Evolutionary conservation across 2,888 invertebrate genomes (phyloP).

Genomic region (Calliphora vomitoria): DNA sequence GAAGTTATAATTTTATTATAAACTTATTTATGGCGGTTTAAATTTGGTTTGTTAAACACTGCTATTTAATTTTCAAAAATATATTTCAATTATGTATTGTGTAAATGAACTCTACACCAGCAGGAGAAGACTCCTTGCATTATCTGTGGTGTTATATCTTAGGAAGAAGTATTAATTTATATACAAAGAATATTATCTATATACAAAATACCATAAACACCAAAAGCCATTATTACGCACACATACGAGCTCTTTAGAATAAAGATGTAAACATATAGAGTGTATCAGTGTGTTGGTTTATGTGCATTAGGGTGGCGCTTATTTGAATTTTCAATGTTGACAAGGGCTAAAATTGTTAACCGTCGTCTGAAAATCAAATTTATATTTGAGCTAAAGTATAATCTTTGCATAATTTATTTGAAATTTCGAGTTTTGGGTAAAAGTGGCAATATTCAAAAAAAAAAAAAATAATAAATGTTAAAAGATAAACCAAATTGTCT

Average conservation of each 20-base stretch:
- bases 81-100: constrained; percentile 3
- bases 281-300: background rate
- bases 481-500: too few relatives aligned
- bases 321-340: too few relatives aligned
- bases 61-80: constrained; percentile 24
- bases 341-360: too few relatives aligned
- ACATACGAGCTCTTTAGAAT: background rate
- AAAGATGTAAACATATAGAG: background rate
- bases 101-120: background rate
- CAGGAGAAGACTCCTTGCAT: background rate
- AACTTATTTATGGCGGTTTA: background rate
- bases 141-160: background rate
- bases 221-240: background rate
- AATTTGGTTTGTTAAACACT: constrained; percentile 11
- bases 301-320: too few relatives aligned
- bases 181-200: background rate
- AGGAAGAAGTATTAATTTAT: background rate
- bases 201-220: constrained; percentile 27
- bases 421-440: too few relatives aligned
- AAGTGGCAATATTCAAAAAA: too few relatives aligned
- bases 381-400: too few relatives aligned
- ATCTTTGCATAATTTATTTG: too few relatives aligned
- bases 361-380: too few relatives aligned
- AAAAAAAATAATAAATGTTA: too few relatives aligned
- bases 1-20: background rate